These are phyloP conservation scores for Muricea muricata DNA, from an alignment of 92 coral and sea anemone species.

Conservation along the genomic window DNA sequence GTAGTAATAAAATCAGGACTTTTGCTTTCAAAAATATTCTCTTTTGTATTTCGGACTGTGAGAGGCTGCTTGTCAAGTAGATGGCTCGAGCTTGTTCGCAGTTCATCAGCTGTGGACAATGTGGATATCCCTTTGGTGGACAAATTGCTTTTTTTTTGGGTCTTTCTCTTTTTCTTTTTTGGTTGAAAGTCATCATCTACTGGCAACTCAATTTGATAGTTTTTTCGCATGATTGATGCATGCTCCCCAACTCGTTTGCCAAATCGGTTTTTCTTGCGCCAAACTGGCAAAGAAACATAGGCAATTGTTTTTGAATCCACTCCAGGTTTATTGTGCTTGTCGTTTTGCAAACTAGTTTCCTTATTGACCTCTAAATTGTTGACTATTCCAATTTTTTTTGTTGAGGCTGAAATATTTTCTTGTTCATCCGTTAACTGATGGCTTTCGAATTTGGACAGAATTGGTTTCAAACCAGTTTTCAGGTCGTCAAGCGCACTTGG, in stretches of 20 bases:
- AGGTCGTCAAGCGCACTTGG: slow-evolving; percentile 41
- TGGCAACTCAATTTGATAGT: slow-evolving; percentile 47
- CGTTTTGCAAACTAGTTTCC: no score
- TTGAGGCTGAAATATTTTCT: slow-evolving; percentile 5
- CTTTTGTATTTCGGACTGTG: no score
- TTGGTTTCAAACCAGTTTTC: slow-evolving; percentile 23
- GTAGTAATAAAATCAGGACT: neutral
- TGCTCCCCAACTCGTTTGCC: slow-evolving; percentile 48
- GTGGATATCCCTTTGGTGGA: no score
- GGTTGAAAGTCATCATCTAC: slow-evolving; percentile 45
- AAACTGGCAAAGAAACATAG: slow-evolving; percentile 47
- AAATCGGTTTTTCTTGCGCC: slow-evolving; percentile 42
- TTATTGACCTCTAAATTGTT: neutral
- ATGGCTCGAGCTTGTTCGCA: neutral
- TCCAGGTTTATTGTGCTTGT: no score
- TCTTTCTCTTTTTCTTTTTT: neutral
- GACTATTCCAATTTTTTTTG: neutral
- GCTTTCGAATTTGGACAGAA: slow-evolving; percentile 30
- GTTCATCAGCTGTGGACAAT: no score
- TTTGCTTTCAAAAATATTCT: neutral
- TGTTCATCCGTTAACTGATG: slow-evolving; percentile 52
- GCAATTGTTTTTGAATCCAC: slow-evolving; percentile 25
- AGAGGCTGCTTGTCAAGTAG: no score
- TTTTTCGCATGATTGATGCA: slow-evolving; percentile 57
- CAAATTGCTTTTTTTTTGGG: slow-evolving; percentile 3